Conservation (phyloP, 2,888 invertebrate species). For the Reticulitermes lucifugus region DNA sequence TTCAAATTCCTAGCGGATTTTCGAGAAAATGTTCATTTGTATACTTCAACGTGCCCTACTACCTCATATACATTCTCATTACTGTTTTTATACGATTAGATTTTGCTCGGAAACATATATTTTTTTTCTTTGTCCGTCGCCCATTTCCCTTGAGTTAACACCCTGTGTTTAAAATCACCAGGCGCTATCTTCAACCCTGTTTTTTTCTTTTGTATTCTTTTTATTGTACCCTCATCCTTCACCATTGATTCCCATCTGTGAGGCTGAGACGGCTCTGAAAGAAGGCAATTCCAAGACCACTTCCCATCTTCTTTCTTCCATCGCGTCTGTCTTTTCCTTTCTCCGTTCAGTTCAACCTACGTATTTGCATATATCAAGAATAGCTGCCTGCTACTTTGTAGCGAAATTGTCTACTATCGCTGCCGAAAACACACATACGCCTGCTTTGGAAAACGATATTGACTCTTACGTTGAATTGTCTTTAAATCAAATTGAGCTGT, state of each 20-base stretch:
- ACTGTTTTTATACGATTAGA: too few relatives aligned
- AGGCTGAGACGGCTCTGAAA: neutral
- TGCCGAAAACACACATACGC: neutral
- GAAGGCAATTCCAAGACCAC: conserved; percentile 46
- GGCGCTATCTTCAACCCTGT: neutral
- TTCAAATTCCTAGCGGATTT: too few relatives aligned
- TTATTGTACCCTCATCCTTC: conserved; percentile 41
- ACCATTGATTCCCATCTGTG: conserved; percentile 46
- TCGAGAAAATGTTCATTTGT: too few relatives aligned
- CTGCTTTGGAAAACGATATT: neutral
- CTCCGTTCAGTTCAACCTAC: neutral
- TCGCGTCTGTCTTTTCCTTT: conserved; percentile 25
- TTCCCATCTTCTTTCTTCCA: conserved; percentile 32
- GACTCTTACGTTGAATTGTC: conserved; percentile 22
- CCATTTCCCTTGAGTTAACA: neutral
- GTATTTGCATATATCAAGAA: conserved; percentile 36
- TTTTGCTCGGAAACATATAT: too few relatives aligned
- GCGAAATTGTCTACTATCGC: conserved; percentile 2
- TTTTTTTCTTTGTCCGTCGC: neutral
- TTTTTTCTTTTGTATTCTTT: conserved; percentile 14
- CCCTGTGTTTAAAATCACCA: neutral
- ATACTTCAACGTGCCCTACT: too few relatives aligned
- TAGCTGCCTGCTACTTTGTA: neutral
- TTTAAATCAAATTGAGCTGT: conserved; percentile 1
- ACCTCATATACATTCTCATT: too few relatives aligned